Conservation (phyloP, 1,140 invertebrate genomes). For the Drosophila nasuta region DNA sequence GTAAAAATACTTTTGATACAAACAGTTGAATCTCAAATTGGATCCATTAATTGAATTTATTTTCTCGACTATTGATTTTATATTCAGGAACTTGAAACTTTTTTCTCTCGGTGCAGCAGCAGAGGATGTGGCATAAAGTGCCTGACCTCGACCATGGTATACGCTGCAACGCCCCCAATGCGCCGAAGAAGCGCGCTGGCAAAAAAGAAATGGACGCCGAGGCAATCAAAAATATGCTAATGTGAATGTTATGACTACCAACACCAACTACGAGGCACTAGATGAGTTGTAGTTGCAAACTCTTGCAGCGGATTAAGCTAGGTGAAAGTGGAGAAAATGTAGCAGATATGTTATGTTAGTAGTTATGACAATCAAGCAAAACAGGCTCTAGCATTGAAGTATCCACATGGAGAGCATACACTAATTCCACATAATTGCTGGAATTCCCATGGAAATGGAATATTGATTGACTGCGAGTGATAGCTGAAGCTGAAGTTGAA, state of each 20-base stretch:
- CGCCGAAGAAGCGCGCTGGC: not conserved
- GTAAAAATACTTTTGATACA: too few species aligned
- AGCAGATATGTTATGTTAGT: not conserved
- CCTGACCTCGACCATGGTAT: conserved; percentile 73
- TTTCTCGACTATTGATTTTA: too few species aligned
- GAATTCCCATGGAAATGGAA: not conserved
- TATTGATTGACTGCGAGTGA: conserved; percentile 19
- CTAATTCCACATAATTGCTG: conserved; percentile 9
- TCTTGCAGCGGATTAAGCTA: not conserved
- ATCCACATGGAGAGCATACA: not conserved
- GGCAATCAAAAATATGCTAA: conserved; percentile 59
- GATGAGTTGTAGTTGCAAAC: not conserved
- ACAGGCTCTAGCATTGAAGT: too few species aligned
- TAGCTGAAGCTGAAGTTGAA: not conserved
- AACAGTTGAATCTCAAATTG: too few species aligned
- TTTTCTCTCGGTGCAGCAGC: not conserved
- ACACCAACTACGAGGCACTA: not conserved
- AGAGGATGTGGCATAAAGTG: conserved; percentile 51
- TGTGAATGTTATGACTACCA: conserved; percentile 45
- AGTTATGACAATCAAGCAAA: conserved; percentile 4
- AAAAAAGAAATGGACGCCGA: conserved; percentile 3
- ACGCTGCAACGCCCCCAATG: conserved; percentile 49
- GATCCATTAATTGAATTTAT: too few species aligned
- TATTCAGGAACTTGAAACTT: too few species aligned
- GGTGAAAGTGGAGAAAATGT: not conserved